Evolutionary conservation across 1,140 invertebrate genomes (phyloP), one percentile per base, ranked within the genome.

Genomic region (Platorchestia sp.): DNA sequence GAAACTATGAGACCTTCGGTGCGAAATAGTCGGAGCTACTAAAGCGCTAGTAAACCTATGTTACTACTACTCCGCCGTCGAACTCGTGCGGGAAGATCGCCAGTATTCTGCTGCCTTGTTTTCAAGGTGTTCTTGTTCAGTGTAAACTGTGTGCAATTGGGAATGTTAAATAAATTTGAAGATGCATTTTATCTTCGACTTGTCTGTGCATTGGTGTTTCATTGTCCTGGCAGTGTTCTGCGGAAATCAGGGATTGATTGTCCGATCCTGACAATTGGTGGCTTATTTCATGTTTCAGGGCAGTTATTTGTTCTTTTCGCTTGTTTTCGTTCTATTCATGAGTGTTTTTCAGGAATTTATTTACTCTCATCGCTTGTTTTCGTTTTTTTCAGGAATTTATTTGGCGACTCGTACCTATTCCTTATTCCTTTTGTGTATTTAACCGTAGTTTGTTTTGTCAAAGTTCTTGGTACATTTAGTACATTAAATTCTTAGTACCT

Each of bases 131-230:
- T 75, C 59, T 22, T 75, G 59, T 75, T 75, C 59, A 75, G 36
- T 75, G 59, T 89, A 89, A 44, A 42, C 42, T 44, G 86, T 89
- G 87, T 89, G 87, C 3, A 43, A 14, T 89, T 89, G n/a, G 16
- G 42, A 42, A 16, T 42, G 87, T 44, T 89, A 89, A 89, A 89
- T 89, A 89, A 89, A 89, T 42, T 42, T 89, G n/a, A 27, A 89
- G 59, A 22, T 7, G 7, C 86, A 44, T 89, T 89, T 89, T 89
- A 89, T 89, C 87, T 89, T 41, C 87, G 87, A 89, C 87, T 89
- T 42, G 43, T 89, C n/a, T 89, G 87, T 44, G n/a, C 41, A 42
- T 89, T 7, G 41, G 14, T 43, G 43, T 89, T 89, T 89, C 87
- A 89, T 89, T 89, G 41, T 44, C 87, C 87, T 89, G 27, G 10